A percentile compares a stretch with the other conserved stretches of the same genome.
These are phyloP conservation scores for Natator depressus DNA, from an alignment of 2,113 vertebrate genomes.

Conservation along the genomic window DNA sequence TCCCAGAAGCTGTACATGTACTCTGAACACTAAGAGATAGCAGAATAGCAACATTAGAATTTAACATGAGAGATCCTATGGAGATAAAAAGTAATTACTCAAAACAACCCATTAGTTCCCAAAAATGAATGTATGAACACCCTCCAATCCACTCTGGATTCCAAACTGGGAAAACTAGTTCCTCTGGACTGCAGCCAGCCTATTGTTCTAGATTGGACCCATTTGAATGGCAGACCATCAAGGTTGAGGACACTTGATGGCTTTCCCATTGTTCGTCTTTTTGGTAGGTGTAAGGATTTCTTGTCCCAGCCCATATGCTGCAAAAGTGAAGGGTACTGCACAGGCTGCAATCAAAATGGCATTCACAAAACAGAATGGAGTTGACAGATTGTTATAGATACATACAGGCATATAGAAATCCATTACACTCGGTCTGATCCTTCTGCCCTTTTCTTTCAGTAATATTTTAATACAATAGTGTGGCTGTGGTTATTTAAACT, in stretches of 20 bases:
- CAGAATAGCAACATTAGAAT: background rate
- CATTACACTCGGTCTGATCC: background rate
- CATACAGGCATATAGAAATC: rapidly evolving
- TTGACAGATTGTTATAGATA: background rate
- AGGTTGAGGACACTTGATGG: background rate
- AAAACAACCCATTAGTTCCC: background rate
- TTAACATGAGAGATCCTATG: background rate
- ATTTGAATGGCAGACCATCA: background rate
- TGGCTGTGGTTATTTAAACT: background rate
- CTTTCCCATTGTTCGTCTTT: background rate
- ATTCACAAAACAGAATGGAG: background rate
- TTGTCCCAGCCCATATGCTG: background rate
- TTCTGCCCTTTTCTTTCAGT: background rate
- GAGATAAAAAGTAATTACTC: background rate
- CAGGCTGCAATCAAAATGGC: background rate
- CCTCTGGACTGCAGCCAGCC: background rate
- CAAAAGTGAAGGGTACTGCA: background rate
- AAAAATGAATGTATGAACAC: background rate
- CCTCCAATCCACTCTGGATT: background rate
- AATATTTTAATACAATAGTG: constrained; percentile 7
- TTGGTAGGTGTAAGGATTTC: background rate
- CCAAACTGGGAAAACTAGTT: background rate
- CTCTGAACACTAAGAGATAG: background rate
- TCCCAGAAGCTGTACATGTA: background rate
- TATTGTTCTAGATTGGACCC: background rate